A percentile compares a stretch with the other conserved stretches of the same genome.
These are phyloP conservation scores for Pinna nobilis DNA, from an alignment of 1,140 invertebrate genomes.

Conservation along the genomic window DNA sequence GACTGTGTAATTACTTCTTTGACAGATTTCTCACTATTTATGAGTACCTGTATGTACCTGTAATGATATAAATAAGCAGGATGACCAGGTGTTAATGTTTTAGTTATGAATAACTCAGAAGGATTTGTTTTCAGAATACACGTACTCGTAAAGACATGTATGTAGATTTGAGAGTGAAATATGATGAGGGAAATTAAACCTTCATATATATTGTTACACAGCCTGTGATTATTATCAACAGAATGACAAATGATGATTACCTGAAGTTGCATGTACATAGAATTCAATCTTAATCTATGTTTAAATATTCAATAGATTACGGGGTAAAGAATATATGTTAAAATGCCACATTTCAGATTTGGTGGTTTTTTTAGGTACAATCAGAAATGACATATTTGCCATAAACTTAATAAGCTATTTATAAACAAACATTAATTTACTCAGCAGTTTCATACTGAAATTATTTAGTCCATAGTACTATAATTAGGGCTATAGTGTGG, in stretches of 20 bases:
- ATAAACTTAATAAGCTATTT: too few species aligned
- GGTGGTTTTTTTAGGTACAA: slow-evolving; percentile 1
- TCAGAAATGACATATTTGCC: too few species aligned
- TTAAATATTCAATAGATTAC: neutral
- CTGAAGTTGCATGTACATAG: neutral
- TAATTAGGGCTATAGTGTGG: too few species aligned
- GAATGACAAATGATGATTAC: neutral
- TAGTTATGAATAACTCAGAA: too few species aligned
- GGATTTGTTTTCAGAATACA: too few species aligned
- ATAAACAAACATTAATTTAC: too few species aligned
- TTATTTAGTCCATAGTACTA: too few species aligned
- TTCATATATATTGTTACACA: slow-evolving; percentile 2
- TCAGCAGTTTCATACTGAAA: too few species aligned
- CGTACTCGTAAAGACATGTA: too few species aligned
- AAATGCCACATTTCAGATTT: neutral
- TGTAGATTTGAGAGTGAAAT: too few species aligned
- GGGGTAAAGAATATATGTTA: neutral
- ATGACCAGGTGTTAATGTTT: neutral
- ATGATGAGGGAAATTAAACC: neutral
- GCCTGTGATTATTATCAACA: neutral
- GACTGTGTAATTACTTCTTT: neutral
- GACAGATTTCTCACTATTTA: neutral
- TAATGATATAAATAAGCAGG: neutral
- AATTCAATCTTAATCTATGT: neutral
- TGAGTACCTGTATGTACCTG: neutral